phyloP scores from a whole-genome alignment of 2,113 vertebrate genomes.

The Arizona elegans region DNA sequence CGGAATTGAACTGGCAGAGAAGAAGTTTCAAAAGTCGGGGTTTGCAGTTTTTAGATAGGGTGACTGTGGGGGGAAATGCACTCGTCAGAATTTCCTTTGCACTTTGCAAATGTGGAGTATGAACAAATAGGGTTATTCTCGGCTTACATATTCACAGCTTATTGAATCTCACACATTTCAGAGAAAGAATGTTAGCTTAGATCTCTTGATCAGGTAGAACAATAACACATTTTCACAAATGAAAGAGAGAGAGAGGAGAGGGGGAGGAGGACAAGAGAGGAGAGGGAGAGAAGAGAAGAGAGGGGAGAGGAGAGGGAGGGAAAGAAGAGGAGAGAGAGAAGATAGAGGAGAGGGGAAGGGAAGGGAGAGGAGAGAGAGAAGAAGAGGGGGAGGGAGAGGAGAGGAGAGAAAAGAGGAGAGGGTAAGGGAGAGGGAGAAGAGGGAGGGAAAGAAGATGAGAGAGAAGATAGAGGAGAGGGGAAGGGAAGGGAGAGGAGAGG shows the following conservation, averaged over 20 bases:
- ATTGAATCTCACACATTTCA: not conserved
- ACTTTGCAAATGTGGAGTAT: not conserved
- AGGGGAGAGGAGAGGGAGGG: too few relatives aligned
- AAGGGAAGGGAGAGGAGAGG: fast-evolving
- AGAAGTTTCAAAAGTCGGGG: not conserved
- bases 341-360: too few relatives aligned
- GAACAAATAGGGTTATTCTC: not conserved
- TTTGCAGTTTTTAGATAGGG: not conserved
- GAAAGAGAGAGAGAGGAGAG: not conserved
- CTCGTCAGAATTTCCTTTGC: not conserved
- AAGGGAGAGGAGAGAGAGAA: too few relatives aligned
- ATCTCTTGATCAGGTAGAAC: not conserved
- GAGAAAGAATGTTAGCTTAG: not conserved
- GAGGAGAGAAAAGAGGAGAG: too few relatives aligned
- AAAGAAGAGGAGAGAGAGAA: too few relatives aligned
- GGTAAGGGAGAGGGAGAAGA: too few relatives aligned
- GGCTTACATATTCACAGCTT: not conserved
- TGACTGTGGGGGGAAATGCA: not conserved
- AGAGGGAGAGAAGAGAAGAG: too few relatives aligned
- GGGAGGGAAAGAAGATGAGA: too few relatives aligned
- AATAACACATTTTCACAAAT: not conserved
- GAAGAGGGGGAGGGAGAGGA: too few relatives aligned
- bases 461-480: too few relatives aligned
- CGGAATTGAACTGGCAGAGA: not conserved
- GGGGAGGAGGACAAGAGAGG: too few relatives aligned